Conservation (phyloP, 64 coral and sea anemone genomes). For the Pachyseris speciosa region DNA sequence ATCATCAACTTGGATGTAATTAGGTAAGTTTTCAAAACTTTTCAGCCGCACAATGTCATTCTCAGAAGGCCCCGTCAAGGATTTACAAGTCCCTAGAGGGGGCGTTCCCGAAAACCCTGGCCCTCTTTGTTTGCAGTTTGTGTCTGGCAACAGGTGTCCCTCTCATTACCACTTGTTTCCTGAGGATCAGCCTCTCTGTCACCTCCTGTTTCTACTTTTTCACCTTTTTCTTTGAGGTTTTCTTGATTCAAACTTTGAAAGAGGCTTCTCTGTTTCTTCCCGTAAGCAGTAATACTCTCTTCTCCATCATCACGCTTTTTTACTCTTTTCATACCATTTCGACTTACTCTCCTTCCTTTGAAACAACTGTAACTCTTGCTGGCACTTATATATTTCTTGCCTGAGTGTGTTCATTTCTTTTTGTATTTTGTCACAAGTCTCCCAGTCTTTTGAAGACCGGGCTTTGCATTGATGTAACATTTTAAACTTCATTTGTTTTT, state of each 20-base stretch:
- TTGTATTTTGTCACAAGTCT: conserved; percentile 2
- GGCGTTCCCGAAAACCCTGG: neutral
- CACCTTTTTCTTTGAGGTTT: neutral
- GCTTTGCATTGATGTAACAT: conserved; percentile 30
- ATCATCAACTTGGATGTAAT: conserved; percentile 55
- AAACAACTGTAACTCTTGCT: conserved; percentile 15
- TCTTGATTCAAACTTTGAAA: neutral
- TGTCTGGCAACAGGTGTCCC: neutral
- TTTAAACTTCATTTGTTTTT: conserved; percentile 32
- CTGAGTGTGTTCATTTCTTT: conserved; percentile 24
- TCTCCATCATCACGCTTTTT: conserved; percentile 27
- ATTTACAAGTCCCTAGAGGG: neutral
- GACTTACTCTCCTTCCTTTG: conserved; percentile 38
- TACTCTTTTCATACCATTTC: conserved; percentile 37
- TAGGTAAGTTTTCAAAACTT: conserved; percentile 53
- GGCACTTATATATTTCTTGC: neutral
- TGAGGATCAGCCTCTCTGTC: neutral
- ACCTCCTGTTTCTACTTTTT: neutral
- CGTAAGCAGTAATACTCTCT: neutral
- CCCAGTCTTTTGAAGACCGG: conserved; percentile 17
- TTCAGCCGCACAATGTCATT: conserved; percentile 19
- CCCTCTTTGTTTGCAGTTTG: neutral
- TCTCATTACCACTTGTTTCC: neutral
- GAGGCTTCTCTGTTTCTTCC: neutral
- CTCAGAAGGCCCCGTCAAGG: neutral